Percentiles rank a stretch among this genome's conserved stretches.
phyloP scores from a whole-genome alignment of 2,797 vertebrate genomes.

The Trachops cirrhosus region DNA sequence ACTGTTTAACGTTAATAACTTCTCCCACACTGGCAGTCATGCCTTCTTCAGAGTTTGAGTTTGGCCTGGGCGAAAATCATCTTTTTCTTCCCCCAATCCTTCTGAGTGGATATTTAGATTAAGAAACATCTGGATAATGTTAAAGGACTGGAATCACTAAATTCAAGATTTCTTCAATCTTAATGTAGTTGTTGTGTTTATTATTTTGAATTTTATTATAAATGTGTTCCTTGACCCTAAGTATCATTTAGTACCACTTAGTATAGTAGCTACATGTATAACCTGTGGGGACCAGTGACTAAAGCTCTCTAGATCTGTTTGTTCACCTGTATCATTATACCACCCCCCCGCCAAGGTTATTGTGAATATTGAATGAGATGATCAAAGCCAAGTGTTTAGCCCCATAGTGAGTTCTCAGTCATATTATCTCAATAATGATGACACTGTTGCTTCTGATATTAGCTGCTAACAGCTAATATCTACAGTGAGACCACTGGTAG shows the following conservation, averaged over 20 bases:
- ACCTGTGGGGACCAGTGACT: neutral
- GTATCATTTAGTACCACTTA: neutral
- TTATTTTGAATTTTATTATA: constrained; percentile 18
- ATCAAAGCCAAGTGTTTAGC: neutral
- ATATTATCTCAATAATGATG: neutral
- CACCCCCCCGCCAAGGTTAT: neutral
- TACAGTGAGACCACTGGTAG: neutral
- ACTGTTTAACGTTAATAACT: neutral
- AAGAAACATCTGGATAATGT: neutral
- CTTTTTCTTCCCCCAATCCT: neutral
- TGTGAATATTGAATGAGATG: neutral
- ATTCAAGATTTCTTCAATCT: constrained; percentile 6
- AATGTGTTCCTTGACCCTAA: neutral
- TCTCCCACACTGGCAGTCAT: neutral
- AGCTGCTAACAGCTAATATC: neutral
- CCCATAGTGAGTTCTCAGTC: neutral
- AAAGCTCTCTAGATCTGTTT: neutral
- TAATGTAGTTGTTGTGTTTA: neutral
- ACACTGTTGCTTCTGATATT: neutral
- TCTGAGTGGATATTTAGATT: neutral
- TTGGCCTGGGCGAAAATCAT: neutral
- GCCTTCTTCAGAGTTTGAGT: neutral
- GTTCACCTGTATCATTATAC: neutral
- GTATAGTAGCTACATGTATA: neutral
- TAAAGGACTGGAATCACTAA: neutral